These are phyloP conservation scores for Sminthopsis crassicaudata DNA, from an alignment of 2,113 vertebrate species.

Conservation along the genomic window DNA sequence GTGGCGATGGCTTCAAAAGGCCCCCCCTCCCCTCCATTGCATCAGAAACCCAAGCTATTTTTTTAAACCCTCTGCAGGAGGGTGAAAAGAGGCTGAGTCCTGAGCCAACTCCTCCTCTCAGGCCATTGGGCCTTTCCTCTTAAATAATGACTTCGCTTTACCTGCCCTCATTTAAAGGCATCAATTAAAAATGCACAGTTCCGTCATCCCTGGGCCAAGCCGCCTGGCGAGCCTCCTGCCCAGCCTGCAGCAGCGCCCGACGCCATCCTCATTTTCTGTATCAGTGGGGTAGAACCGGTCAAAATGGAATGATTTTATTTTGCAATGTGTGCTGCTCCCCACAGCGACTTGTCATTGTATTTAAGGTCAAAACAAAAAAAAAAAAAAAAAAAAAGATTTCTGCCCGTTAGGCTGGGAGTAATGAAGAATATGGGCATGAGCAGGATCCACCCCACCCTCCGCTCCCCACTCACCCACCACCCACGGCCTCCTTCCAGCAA, in stretches of 20 bases:
- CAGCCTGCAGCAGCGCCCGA: slow-evolving; percentile 83
- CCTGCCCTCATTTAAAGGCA: slow-evolving; percentile 75
- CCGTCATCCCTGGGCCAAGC: slow-evolving; percentile 73
- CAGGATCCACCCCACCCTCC: neutral
- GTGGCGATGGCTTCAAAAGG: fast-evolving
- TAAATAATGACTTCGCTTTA: slow-evolving; percentile 64
- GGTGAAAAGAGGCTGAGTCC: neutral
- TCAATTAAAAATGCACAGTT: slow-evolving; percentile 86
- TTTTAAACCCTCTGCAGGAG: slow-evolving; percentile 43
- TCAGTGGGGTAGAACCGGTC: slow-evolving; percentile 85
- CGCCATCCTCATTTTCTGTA: slow-evolving; percentile 86
- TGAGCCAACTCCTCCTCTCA: slow-evolving; percentile 52
- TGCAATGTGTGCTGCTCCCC: slow-evolving; percentile 82
- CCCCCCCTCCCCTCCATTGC: neutral
- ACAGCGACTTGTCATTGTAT: slow-evolving; percentile 86
- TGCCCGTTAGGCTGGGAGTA: neutral
- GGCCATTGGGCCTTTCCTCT: neutral
- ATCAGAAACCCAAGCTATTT: slow-evolving; percentile 39
- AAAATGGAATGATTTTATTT: slow-evolving; percentile 84
- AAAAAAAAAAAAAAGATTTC: neutral
- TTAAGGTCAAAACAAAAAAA: slow-evolving; percentile 45
- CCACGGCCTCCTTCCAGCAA: neutral
- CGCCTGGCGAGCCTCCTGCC: slow-evolving; percentile 82
- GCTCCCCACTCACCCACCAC: neutral
- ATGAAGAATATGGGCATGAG: neutral